Base-by-base conservation (phyloP, 1,140 invertebrate genomes). In the Cotesia chilonis region DNA sequence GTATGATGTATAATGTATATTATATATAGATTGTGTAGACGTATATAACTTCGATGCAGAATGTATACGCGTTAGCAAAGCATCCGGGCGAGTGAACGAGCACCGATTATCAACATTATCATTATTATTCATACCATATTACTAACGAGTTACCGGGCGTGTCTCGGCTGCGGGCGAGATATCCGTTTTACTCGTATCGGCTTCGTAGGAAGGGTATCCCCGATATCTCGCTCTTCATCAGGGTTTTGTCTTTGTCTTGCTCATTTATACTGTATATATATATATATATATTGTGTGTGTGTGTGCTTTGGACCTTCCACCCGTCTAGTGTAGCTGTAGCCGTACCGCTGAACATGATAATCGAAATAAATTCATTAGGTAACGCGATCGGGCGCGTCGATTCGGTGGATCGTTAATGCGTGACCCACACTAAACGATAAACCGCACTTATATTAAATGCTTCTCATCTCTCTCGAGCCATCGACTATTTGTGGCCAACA, bases 301-400 rank as follows among this genome's bases (percentile, higher is more conserved):
- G 28, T 28, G 28, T 28, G 2, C 28, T 28, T 28, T 28, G 28
- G 28, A 28, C 28, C 28, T 28, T 28, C 28, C 3, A 28, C 28
- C 28, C 28, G 28, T 28, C 28, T 28, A 28, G 28, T 28, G 28
- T 28, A 28, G 28, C 1, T 28, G 28, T 28, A 28, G 28, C 28
- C 28, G 28, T 28, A 28, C 28, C 55, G 66, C 67, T 73, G 47
- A 73, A 73, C 68, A 69, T 68, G 69, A 70, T 73, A 77, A 75
- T 73, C 72, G 73, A 74, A 72, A 71, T 72, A 72, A 77, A 75
- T 77, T 77, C 76, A 77, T 75, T 75, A 68, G 71, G 71, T 68
- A 60, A 54, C 65, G 65, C 73, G 73, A 74, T 74, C 73, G 73
- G 73, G 71, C 71, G 71, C 61, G 59, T 71, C 73, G 57, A 72